phyloP scores from a whole-genome alignment of 1,140 invertebrate genomes.

The Euschistus heros region DNA sequence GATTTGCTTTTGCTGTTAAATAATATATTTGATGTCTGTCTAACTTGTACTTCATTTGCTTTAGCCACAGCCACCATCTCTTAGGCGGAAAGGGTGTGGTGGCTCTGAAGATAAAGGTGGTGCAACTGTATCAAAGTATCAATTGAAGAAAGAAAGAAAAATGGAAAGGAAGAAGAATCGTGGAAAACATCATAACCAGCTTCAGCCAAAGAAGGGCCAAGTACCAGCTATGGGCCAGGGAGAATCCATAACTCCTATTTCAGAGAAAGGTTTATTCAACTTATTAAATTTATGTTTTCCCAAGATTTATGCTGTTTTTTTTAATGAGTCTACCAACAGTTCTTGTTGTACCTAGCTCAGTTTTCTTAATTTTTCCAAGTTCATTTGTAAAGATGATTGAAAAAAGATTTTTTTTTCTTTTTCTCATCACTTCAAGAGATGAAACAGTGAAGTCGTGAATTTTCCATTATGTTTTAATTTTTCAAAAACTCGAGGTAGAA shows the following conservation, averaged over 20 bases:
- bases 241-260: neutral
- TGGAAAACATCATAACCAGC: neutral
- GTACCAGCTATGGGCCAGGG: neutral
- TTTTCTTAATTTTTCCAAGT: no score
- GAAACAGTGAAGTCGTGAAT: no score
- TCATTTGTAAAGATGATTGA: no score
- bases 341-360: no score
- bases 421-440: no score
- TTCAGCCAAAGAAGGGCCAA: neutral
- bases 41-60: neutral
- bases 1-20: no score
- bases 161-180: slow-evolving; percentile 8
- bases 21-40: no score
- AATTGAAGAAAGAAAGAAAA: slow-evolving; percentile 18
- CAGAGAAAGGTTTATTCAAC: slow-evolving; percentile 6
- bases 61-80: slow-evolving; percentile 18
- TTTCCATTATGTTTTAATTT: no score
- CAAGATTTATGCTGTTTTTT: no score
- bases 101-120: slow-evolving; percentile 8
- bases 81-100: slow-evolving; percentile 7
- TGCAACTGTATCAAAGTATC: neutral
- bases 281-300: neutral
- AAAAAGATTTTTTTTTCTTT: no score
- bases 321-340: no score
- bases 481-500: no score